Percentiles rank a stretch among this genome's conserved stretches.
Evolutionary conservation across 2,113 vertebrate species (phyloP).

Genomic region (Dascyllus trimaculatus): DNA sequence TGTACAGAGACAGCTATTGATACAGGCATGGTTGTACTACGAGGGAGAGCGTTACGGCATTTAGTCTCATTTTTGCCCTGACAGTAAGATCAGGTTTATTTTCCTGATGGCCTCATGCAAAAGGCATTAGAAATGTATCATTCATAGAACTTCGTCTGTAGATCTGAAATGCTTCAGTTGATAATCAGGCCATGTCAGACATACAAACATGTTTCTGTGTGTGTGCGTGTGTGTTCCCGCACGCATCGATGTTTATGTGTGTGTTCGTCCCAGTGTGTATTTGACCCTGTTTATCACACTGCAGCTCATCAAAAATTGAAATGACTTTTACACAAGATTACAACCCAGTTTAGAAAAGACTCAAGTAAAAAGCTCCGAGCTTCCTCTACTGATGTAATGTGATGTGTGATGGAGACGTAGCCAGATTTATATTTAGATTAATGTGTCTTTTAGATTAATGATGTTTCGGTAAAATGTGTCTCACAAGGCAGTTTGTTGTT

Average conservation of each 20-base stretch:
- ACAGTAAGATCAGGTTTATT: constrained; percentile 61
- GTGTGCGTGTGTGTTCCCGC: not conserved
- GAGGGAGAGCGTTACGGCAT: not conserved
- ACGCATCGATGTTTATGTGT: not conserved
- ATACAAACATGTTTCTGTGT: not conserved
- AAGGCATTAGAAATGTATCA: constrained; percentile 55
- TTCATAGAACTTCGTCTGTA: constrained; percentile 32
- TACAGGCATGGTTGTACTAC: constrained; percentile 19
- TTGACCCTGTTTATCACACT: constrained; percentile 45
- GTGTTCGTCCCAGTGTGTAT: constrained; percentile 28
- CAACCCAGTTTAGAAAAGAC: constrained; percentile 45
- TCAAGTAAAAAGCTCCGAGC: constrained; percentile 15
- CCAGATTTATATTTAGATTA: not conserved
- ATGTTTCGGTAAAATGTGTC: not conserved
- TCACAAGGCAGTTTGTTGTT: not conserved
- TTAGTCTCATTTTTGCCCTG: constrained; percentile 42
- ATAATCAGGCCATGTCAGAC: constrained; percentile 41
- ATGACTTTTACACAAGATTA: constrained; percentile 51
- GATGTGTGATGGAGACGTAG: not conserved
- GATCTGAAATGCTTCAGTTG: constrained; percentile 26
- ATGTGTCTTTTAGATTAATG: not conserved
- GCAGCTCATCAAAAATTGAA: constrained; percentile 55
- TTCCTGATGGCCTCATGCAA: constrained; percentile 35
- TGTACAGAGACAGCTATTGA: not conserved
- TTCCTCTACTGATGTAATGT: not conserved